These are phyloP conservation scores for Lonchura striata DNA, from an alignment of 2,113 vertebrate species.

Conservation along the genomic window DNA sequence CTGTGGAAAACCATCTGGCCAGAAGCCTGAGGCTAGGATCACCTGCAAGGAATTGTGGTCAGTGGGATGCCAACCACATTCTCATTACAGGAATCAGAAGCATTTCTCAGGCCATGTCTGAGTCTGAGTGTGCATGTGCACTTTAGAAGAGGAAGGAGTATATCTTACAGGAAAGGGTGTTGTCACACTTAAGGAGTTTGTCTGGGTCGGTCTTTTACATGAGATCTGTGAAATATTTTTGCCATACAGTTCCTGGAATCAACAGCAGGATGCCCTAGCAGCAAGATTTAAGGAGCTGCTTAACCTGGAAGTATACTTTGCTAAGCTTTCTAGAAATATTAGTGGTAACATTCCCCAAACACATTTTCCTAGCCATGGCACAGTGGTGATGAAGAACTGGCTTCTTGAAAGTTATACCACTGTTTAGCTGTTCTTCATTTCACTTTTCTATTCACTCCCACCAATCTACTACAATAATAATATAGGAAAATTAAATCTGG, in stretches of 20 bases:
- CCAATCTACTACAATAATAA: background rate
- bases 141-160: background rate
- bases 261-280: background rate
- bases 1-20: background rate
- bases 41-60: background rate
- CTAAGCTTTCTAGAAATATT: background rate
- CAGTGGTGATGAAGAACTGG: background rate
- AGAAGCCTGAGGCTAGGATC: background rate
- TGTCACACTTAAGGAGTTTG: background rate
- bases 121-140: background rate
- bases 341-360: background rate
- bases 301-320: background rate
- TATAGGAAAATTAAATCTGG: background rate
- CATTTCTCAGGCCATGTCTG: background rate
- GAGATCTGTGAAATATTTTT: background rate
- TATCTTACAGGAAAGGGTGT: background rate
- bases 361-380: background rate
- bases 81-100: background rate
- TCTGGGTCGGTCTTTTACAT: background rate
- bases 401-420: background rate
- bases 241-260: background rate
- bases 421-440: background rate
- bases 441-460: background rate
- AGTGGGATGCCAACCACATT: background rate
- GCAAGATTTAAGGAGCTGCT: background rate